These are phyloP conservation scores for Andricus curvator DNA, from an alignment of 2,888 invertebrate species.

Conservation along the genomic window DNA sequence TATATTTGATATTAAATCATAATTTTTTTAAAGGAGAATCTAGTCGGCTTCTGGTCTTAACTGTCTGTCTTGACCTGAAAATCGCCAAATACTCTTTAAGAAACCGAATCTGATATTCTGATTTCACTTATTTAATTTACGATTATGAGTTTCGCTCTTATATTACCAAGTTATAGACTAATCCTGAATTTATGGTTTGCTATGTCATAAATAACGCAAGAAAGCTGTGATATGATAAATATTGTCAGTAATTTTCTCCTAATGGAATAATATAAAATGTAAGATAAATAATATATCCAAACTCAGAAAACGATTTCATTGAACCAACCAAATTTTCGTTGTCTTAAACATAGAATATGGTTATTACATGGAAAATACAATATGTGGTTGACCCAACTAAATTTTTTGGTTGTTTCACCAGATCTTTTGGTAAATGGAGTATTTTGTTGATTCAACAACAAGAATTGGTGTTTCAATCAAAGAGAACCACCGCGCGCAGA, in stretches of 20 bases:
- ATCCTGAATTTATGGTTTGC: conserved; percentile 5
- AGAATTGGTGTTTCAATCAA: no score
- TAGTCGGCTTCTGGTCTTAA: not conserved
- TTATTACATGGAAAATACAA: no score
- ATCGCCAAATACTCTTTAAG: not conserved
- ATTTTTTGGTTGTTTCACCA: no score
- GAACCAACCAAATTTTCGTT: no score
- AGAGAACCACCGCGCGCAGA: no score
- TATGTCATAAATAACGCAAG: not conserved
- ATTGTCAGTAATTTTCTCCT: not conserved
- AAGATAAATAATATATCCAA: not conserved
- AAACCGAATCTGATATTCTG: conserved; percentile 15
- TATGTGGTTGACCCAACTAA: no score
- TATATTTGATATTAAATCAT: no score
- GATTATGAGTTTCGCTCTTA: conserved; percentile 18
- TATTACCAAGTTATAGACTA: not conserved
- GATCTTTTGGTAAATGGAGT: no score
- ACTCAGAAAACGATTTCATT: no score
- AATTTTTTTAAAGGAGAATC: no score
- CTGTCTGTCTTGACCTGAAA: not conserved
- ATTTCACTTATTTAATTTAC: conserved; percentile 20
- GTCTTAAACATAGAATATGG: no score
- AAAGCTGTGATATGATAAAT: not conserved
- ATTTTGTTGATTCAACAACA: no score
- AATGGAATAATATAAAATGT: not conserved